Evolutionary conservation across 2,888 invertebrate genomes (phyloP).

Genomic region (Ctena decussata): DNA sequence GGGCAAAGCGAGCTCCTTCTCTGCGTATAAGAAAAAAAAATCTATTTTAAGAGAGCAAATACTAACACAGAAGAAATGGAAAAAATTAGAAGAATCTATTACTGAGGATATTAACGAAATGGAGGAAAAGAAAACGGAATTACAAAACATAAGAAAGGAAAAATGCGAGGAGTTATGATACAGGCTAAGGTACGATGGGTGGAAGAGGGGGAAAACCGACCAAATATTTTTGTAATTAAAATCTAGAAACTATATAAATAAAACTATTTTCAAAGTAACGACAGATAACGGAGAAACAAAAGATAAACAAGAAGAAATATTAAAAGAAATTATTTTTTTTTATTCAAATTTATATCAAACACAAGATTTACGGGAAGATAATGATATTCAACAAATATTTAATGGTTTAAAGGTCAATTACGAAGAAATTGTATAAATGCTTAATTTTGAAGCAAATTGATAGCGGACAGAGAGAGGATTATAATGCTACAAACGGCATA

Average conservation of each 20-base stretch:
- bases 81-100: neutral
- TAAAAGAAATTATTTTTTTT: neutral
- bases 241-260: neutral
- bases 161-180: neutral
- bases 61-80: neutral
- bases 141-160: neutral
- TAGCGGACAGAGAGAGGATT: too few species aligned
- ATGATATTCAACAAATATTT: too few species aligned
- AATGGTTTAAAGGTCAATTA: too few species aligned
- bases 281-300: neutral
- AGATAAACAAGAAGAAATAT: neutral
- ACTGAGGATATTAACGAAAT: neutral
- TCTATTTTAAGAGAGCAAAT: neutral
- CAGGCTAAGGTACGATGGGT: neutral
- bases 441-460: too few species aligned
- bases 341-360: neutral
- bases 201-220: neutral
- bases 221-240: neutral
- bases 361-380: too few species aligned
- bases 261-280: neutral
- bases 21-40: neutral
- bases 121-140: neutral
- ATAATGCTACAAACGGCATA: too few species aligned
- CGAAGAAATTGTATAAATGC: too few species aligned
- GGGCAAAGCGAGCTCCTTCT: neutral